Percentiles rank a stretch among this genome's conserved stretches.
These are phyloP conservation scores for Percopsis transmontana DNA, from an alignment of 2,113 vertebrate species.

Conservation along the genomic window DNA sequence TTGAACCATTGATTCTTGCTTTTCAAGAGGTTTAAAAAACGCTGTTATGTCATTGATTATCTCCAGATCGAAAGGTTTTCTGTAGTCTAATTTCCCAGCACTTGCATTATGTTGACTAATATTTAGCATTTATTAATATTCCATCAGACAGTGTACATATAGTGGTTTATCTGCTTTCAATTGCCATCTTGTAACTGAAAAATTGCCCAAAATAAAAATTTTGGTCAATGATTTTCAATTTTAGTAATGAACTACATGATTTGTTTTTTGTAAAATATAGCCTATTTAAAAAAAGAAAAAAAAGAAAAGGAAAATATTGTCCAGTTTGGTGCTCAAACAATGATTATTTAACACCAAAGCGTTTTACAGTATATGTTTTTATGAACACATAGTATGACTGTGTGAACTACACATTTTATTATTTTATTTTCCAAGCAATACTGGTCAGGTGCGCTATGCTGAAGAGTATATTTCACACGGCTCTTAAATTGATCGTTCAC, in stretches of 20 bases:
- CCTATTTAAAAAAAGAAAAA: too few species aligned
- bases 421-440: not conserved
- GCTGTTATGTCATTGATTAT: too few species aligned
- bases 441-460: too few species aligned
- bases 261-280: too few species aligned
- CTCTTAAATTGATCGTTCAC: not conserved
- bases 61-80: not conserved
- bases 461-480: not conserved
- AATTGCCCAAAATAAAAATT: too few species aligned
- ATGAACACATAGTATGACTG: too few species aligned
- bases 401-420: too few species aligned
- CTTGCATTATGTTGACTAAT: not conserved
- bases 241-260: too few species aligned
- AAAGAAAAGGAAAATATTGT: not conserved
- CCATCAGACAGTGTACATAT: too few species aligned
- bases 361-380: not conserved
- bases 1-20: not conserved
- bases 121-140: not conserved
- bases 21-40: not conserved
- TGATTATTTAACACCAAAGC: too few species aligned
- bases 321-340: not conserved
- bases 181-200: too few species aligned
- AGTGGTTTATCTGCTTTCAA: not conserved
- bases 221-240: too few species aligned
- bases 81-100: not conserved